These are phyloP conservation scores for Leptodactylus fuscus DNA, from an alignment of 2,113 vertebrate species.

Conservation along the genomic window DNA sequence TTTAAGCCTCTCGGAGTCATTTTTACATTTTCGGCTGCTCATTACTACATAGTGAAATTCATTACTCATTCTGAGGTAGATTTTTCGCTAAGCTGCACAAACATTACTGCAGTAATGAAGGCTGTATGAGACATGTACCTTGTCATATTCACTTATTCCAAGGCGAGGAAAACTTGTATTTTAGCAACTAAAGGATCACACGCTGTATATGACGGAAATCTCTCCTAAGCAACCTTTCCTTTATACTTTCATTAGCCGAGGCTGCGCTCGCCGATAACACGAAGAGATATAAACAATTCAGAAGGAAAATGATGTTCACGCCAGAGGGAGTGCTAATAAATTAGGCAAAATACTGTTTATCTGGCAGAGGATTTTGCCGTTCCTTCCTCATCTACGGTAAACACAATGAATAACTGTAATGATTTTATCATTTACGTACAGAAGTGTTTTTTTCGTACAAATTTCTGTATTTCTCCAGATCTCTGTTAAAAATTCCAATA, in stretches of 20 bases:
- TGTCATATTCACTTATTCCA: slow-evolving; percentile 8
- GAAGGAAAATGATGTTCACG: slow-evolving; percentile 32
- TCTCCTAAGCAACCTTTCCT: neutral
- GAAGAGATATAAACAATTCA: slow-evolving; percentile 32
- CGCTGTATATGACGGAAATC: neutral
- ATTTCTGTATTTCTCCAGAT: slow-evolving; percentile 2
- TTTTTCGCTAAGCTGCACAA: slow-evolving; percentile 22
- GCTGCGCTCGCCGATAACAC: slow-evolving; percentile 17
- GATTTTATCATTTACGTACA: slow-evolving; percentile 50
- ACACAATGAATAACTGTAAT: slow-evolving; percentile 50
- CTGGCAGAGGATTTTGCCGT: slow-evolving; percentile 27
- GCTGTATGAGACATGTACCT: slow-evolving; percentile 8
- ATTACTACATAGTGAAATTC: slow-evolving; percentile 11
- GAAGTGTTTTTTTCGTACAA: slow-evolving; percentile 27
- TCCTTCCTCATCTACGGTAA: slow-evolving; percentile 42
- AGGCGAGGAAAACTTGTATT: slow-evolving; percentile 23
- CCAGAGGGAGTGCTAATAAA: slow-evolving; percentile 53
- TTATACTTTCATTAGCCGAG: neutral
- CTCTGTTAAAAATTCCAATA: slow-evolving; percentile 1
- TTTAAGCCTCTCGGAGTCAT: neutral
- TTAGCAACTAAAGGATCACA: slow-evolving; percentile 18
- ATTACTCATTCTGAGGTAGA: slow-evolving; percentile 25
- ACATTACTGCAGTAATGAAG: slow-evolving; percentile 24
- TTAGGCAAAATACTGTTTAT: slow-evolving; percentile 53
- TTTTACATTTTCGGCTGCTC: neutral